Conservation (phyloP, 2,113 vertebrate genomes). For the Notechis scutatus region DNA sequence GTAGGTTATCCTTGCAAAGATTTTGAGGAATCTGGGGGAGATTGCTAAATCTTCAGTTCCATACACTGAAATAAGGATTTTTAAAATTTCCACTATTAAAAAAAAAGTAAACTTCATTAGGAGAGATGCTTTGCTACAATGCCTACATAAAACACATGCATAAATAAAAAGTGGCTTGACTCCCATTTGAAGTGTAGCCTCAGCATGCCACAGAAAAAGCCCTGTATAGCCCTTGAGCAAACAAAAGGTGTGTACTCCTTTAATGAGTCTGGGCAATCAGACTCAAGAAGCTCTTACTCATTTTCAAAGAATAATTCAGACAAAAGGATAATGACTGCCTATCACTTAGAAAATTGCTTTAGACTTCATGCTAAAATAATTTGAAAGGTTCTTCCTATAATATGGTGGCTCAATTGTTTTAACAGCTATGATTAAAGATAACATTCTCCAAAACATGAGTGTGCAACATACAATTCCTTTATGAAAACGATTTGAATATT, state of each 20-base stretch:
- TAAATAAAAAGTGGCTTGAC: neutral
- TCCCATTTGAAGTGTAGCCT: neutral
- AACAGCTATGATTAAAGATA: neutral
- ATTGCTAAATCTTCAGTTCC: neutral
- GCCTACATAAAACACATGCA: neutral
- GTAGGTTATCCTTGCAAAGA: neutral
- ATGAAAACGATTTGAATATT: neutral
- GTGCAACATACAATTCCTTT: neutral
- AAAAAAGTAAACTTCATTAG: neutral
- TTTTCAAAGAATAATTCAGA: neutral
- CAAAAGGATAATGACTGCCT: neutral
- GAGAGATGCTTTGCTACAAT: neutral
- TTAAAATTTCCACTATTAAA: neutral
- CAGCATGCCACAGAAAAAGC: neutral
- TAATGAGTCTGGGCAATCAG: neutral
- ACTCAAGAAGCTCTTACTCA: neutral
- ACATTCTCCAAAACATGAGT: neutral
- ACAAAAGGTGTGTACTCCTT: neutral
- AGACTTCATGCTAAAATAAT: neutral
- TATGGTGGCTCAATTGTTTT: neutral
- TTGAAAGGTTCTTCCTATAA: neutral
- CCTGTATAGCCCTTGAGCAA: neutral
- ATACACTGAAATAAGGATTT: neutral
- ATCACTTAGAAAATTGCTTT: neutral
- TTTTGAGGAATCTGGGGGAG: neutral